phyloP scores from a whole-genome alignment of 2,113 vertebrate genomes.

The Carlito syrichta region DNA sequence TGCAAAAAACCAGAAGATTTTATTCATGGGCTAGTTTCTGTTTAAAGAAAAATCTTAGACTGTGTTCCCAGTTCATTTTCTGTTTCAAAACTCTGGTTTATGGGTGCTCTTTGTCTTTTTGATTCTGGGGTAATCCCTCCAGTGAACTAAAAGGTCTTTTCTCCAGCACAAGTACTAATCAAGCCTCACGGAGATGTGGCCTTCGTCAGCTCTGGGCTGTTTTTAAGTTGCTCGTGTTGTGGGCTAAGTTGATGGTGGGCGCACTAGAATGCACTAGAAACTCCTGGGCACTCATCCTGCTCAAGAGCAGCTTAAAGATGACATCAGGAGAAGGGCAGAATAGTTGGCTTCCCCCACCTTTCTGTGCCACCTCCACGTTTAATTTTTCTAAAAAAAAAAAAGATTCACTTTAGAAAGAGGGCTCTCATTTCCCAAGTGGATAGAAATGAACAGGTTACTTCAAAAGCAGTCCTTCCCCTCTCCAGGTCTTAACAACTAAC shows the following conservation, averaged over 20 bases:
- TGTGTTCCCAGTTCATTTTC: neutral
- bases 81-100: neutral
- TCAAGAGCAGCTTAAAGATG: too few species aligned
- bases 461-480: neutral
- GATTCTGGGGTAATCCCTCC: neutral
- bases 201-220: neutral
- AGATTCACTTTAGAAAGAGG: neutral
- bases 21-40: neutral
- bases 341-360: neutral
- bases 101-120: neutral
- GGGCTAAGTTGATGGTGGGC: neutral
- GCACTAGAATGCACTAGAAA: accelerated
- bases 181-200: neutral
- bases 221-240: neutral
- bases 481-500: conserved; percentile 1
- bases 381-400: conserved; percentile 11
- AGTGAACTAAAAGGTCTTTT: neutral
- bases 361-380: neutral
- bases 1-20: neutral
- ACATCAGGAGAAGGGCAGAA: neutral
- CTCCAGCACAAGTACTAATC: neutral
- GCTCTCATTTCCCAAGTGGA: conserved; percentile 13
- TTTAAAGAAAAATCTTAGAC: neutral
- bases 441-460: conserved; percentile 43
- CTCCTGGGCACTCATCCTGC: too few species aligned